These are phyloP conservation scores for Peromyscus melanophrys DNA, from an alignment of 2,797 vertebrate genomes.

Conservation along the genomic window DNA sequence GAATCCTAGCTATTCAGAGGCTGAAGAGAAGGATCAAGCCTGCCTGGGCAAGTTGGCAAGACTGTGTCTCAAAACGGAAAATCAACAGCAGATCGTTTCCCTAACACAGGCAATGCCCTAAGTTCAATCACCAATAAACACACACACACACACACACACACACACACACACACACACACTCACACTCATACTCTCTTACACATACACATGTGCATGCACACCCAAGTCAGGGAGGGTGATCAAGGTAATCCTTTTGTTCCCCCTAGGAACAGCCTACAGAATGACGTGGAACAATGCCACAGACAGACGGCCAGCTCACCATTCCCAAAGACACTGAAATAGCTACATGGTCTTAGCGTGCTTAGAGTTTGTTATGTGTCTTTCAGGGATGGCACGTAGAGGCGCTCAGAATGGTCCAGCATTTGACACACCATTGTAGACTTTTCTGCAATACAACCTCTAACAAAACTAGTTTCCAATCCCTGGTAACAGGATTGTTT, in stretches of 20 bases:
- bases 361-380: not conserved
- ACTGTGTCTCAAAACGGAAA: not conserved
- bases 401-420: not conserved
- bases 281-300: constrained; percentile 86
- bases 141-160: not conserved
- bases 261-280: not conserved
- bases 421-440: not conserved
- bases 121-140: not conserved
- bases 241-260: not conserved
- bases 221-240: not conserved
- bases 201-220: not conserved
- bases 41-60: not conserved
- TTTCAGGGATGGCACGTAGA: not conserved
- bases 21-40: not conserved
- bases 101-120: not conserved
- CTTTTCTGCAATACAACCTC: not conserved
- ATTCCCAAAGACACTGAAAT: constrained; percentile 17
- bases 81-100: not conserved
- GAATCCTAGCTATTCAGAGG: not conserved
- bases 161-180: not conserved
- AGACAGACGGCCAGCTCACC: not conserved
- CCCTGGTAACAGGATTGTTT: not conserved
- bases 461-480: not conserved
- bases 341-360: not conserved
- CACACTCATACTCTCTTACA: not conserved